These are phyloP conservation scores for Neoascia interrupta DNA, from an alignment of 2,888 invertebrate species.

Conservation along the genomic window DNA sequence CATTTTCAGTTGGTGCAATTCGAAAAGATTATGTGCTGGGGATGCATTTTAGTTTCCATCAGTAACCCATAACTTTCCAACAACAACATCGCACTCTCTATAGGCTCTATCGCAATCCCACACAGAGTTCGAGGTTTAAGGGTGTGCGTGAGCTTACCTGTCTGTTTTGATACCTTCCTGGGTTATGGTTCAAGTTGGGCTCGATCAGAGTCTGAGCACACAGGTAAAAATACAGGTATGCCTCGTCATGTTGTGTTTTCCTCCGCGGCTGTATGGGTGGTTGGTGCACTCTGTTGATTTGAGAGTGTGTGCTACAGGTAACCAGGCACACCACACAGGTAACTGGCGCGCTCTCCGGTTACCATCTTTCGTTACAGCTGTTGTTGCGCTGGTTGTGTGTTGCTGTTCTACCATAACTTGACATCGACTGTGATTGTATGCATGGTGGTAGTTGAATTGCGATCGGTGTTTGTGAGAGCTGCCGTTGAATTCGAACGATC, in stretches of 20 bases:
- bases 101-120: no score
- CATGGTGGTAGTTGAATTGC: slow-evolving; percentile 13
- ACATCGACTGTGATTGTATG: slow-evolving; percentile 39
- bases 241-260: neutral
- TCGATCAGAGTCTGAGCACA: slow-evolving; percentile 1
- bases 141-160: slow-evolving; percentile 44
- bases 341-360: slow-evolving; percentile 23
- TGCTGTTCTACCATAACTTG: no score
- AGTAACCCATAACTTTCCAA: slow-evolving; percentile 51
- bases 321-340: slow-evolving; percentile 3
- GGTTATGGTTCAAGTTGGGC: slow-evolving; percentile 10
- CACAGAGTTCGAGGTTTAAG: no score
- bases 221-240: slow-evolving; percentile 3
- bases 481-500: slow-evolving; percentile 67
- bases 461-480: slow-evolving; percentile 57
- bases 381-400: slow-evolving; percentile 51
- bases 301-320: no score
- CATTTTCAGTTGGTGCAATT: slow-evolving; percentile 55
- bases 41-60: slow-evolving; percentile 47
- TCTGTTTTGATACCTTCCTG: slow-evolving; percentile 40
- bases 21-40: slow-evolving; percentile 45
- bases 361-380: slow-evolving; percentile 37
- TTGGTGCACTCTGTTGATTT: slow-evolving; percentile 2
- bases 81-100: slow-evolving; percentile 42
- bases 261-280: neutral